phyloP scores from a whole-genome alignment of 1,140 invertebrate genomes.

The Maniola jurtina region DNA sequence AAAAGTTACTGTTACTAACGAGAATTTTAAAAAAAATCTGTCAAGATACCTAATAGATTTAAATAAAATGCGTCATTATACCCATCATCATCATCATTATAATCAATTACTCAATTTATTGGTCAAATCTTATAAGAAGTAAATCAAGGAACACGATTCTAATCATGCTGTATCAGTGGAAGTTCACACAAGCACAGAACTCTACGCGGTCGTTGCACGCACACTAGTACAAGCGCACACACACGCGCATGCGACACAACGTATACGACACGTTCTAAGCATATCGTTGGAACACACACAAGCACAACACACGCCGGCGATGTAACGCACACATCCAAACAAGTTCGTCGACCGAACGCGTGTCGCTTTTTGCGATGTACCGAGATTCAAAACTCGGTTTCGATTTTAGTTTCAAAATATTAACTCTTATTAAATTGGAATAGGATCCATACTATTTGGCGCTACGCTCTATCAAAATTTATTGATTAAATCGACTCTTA shows the following conservation, averaged over 20 bases:
- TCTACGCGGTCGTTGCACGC: conserved; percentile 22
- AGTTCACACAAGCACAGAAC: conserved; percentile 11
- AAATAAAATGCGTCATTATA: too few relatives aligned
- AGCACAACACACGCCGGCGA: neutral
- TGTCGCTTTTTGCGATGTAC: conserved; percentile 39
- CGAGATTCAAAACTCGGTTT: conserved; percentile 33
- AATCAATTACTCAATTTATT: too few relatives aligned
- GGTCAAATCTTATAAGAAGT: neutral
- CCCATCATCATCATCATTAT: too few relatives aligned
- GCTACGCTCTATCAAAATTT: neutral
- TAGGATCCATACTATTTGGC: neutral
- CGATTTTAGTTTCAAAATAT: conserved; percentile 14
- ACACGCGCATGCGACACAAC: conserved; percentile 14
- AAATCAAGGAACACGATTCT: conserved; percentile 1
- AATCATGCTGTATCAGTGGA: conserved; percentile 13
- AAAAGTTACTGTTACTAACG: too few relatives aligned
- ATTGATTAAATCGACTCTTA: too few relatives aligned
- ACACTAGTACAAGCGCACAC: conserved; percentile 1
- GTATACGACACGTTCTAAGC: neutral
- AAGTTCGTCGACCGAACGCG: conserved; percentile 41
- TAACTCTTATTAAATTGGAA: neutral
- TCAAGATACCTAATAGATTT: too few relatives aligned
- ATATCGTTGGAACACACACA: conserved; percentile 12
- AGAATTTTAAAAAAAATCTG: neutral
- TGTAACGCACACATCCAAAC: conserved; percentile 12